Conservation (phyloP, 1,140 invertebrate genomes). For the Diuraphis noxia region DNA sequence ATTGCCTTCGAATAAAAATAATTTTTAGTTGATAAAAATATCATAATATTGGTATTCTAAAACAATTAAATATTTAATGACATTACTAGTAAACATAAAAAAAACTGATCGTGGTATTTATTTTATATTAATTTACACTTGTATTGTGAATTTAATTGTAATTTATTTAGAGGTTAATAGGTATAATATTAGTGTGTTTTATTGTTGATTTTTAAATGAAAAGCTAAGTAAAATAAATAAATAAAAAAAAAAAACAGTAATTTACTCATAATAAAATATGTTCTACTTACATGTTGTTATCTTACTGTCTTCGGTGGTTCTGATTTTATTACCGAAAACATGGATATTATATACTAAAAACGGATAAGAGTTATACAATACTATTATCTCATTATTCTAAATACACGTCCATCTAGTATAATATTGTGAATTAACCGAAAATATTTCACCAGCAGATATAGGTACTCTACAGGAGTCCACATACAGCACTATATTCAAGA, state of each 20-base stretch:
- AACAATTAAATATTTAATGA: neutral
- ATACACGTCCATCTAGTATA: neutral
- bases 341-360: neutral
- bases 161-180: neutral
- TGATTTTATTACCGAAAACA: neutral
- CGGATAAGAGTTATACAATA: neutral
- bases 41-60: neutral
- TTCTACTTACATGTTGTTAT: conserved; percentile 42
- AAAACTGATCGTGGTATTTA: too few relatives aligned
- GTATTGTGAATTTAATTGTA: neutral
- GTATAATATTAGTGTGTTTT: neutral
- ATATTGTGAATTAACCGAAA: conserved; percentile 10
- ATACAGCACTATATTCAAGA: neutral
- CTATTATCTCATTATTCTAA: neutral
- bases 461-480: conserved; percentile 1
- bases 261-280: neutral
- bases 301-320: neutral
- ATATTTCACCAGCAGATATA: conserved; percentile 28
- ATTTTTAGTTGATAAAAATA: neutral
- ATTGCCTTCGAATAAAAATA: too few relatives aligned
- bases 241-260: neutral
- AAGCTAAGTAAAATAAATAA: neutral
- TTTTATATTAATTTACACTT: neutral
- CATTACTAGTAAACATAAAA: neutral
- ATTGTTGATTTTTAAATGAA: neutral